A percentile compares a stretch with the other conserved stretches of the same genome.
These are phyloP conservation scores for Ophthalmolycus amberensis DNA, from an alignment of 2,113 vertebrate species.

Conservation along the genomic window DNA sequence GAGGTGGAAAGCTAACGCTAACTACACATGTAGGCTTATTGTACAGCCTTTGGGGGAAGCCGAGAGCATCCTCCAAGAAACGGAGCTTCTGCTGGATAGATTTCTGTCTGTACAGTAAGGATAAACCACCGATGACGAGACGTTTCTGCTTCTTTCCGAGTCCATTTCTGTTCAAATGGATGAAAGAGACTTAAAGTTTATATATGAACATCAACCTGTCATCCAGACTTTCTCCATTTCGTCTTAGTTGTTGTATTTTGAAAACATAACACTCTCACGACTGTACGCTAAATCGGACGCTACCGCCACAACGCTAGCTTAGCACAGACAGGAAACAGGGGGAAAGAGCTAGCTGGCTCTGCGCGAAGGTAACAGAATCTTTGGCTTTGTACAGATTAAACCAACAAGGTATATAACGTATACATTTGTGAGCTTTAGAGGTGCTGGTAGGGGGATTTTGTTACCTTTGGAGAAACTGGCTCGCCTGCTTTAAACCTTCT, in stretches of 20 bases:
- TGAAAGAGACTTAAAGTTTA: not conserved
- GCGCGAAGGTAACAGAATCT: not conserved
- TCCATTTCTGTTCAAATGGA: not conserved
- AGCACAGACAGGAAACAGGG: not conserved
- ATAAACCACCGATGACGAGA: not conserved
- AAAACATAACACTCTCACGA: not conserved
- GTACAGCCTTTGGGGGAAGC: slow-evolving; percentile 4
- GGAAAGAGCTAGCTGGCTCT: not conserved
- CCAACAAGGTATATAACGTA: not conserved
- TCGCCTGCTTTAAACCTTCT: not conserved
- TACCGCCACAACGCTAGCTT: not conserved
- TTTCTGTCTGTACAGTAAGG: not conserved
- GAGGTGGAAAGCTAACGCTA: not conserved
- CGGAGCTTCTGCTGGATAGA: not conserved
- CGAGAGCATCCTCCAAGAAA: not conserved
- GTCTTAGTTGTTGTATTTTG: not conserved
- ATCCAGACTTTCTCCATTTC: not conserved
- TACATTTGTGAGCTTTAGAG: not conserved
- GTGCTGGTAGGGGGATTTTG: not conserved
- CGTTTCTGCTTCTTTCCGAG: not conserved
- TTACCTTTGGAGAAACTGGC: not conserved
- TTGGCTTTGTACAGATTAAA: not conserved
- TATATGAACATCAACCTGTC: not conserved
- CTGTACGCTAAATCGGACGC: not conserved
- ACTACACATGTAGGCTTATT: not conserved